A percentile compares a stretch with the other conserved stretches of the same genome.
Conservation (phyloP, 2,113 vertebrate species). For the Mola mola region DNA sequence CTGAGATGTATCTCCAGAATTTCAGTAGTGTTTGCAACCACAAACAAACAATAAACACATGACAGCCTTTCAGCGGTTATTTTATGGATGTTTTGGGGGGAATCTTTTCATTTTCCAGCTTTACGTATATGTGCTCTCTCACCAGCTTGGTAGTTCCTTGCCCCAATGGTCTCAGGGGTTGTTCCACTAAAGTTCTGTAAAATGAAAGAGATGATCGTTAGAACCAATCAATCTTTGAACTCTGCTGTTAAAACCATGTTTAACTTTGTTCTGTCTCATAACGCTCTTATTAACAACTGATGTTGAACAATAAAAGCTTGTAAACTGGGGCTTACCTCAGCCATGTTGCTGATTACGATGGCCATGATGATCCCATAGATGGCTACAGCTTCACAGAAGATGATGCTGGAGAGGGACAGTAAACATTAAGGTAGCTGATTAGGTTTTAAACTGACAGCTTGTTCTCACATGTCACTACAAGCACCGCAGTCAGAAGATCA, state of each 20-base stretch:
- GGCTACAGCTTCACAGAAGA: constrained; percentile 99
- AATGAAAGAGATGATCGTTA: constrained; percentile 18
- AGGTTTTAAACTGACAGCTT: not conserved
- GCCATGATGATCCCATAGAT: constrained; percentile 99
- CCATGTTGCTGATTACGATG: constrained; percentile 98
- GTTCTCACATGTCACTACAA: not conserved
- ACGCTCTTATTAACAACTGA: not conserved
- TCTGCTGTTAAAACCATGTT: not conserved
- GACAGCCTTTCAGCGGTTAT: too few species aligned
- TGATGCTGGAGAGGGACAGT: constrained; percentile 84
- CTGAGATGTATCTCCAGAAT: too few species aligned
- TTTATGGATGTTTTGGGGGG: too few species aligned
- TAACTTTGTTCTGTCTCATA: not conserved
- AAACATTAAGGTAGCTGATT: not conserved
- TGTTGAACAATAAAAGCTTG: not conserved
- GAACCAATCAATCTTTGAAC: not conserved
- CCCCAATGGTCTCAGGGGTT: constrained; percentile 90
- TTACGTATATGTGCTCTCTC: constrained; percentile 27
- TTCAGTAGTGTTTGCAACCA: too few species aligned
- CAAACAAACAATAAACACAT: too few species aligned
- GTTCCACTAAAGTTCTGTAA: constrained; percentile 87
- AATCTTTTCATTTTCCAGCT: not conserved
- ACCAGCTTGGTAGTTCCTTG: constrained; percentile 96
- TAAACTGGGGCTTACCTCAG: constrained; percentile 94
- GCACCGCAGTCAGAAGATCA: too few species aligned